These are phyloP conservation scores for Malacoctenus gilli DNA, from an alignment of 2,797 vertebrate genomes.

Conservation along the genomic window DNA sequence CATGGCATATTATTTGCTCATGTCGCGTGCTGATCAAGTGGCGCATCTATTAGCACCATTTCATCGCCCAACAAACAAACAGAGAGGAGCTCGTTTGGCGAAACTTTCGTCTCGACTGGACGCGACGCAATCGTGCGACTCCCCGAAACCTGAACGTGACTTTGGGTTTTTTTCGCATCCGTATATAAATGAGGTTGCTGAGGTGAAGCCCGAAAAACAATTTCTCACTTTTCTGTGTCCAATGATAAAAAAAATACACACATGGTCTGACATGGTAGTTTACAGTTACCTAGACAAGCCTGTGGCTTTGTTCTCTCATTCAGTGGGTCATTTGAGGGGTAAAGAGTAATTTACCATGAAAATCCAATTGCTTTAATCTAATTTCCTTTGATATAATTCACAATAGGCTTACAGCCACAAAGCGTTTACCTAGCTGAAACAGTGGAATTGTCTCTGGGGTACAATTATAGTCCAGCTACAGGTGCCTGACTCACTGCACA, in stretches of 20 bases:
- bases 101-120: constrained; percentile 37
- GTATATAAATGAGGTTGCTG: constrained; percentile 27
- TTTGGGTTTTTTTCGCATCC: constrained; percentile 35
- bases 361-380: constrained; percentile 76
- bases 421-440: constrained; percentile 68
- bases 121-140: constrained; percentile 1
- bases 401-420: constrained; percentile 70
- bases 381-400: constrained; percentile 75
- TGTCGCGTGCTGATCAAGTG: constrained; percentile 71
- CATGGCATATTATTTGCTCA: constrained; percentile 75
- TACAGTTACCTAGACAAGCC: constrained; percentile 60
- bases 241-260: constrained; percentile 32
- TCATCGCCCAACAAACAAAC: constrained; percentile 64
- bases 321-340: constrained; percentile 73
- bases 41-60: constrained; percentile 66
- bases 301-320: constrained; percentile 56
- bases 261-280: constrained; percentile 35
- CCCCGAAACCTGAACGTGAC: constrained; percentile 17
- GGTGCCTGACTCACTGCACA: constrained; percentile 60
- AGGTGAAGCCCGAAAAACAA: constrained; percentile 30
- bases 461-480: constrained; percentile 68
- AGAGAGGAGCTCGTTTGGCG: constrained; percentile 23
- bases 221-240: constrained; percentile 9
- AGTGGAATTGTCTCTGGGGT: constrained; percentile 58
- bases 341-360: constrained; percentile 80